Evolutionary conservation across 2,888 invertebrate species (phyloP), one percentile per base, ranked within the genome.

Genomic region (Julus scandinavius): DNA sequence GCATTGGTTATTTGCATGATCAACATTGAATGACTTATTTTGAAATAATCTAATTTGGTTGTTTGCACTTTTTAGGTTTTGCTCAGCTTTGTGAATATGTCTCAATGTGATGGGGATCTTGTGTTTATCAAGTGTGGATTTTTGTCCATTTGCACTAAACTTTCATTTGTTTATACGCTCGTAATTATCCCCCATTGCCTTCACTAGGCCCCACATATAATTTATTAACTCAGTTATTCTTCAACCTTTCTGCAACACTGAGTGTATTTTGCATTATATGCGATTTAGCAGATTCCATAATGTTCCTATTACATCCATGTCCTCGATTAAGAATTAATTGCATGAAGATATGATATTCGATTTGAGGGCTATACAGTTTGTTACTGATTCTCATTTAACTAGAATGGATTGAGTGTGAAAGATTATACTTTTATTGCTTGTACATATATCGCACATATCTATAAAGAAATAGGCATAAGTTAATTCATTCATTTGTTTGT

Each of bases 401-500:
- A 29, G 29, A 29, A 1, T 50, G 20, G 72, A 72, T 72, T 72
- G 29, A 11, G 20, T 72, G 72, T 72, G 29, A 29, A 72, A 72
- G 72, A 29, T 29, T 72, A 11, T 29, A 29, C 29, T 72, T 63
- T 72, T 72, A 72, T 72, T 72, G 72, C 72, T 72, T 11, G 72
- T 72, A 72, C 72, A 72, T 72, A 63, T 63, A 20, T 72, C 72
- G 72, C 72, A 72, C 72, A 72, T 72, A 72, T 72, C 72, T 20
- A 11, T 29, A 72, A 72, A 29, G n/a, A 72, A 72, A 29, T 72
- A 29, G 58, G 72, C n/a, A 4, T 72, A 29, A 6, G 72, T 29
- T 72, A 2, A 58, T 58, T 58, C 15, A 58, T 58, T 49, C 49
- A 49, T 6, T 49, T 13, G 49, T 11, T 49, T 2, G 11, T 49